These are phyloP conservation scores for Julus scandinavius DNA, from an alignment of 2,888 invertebrate genomes.

Conservation along the genomic window DNA sequence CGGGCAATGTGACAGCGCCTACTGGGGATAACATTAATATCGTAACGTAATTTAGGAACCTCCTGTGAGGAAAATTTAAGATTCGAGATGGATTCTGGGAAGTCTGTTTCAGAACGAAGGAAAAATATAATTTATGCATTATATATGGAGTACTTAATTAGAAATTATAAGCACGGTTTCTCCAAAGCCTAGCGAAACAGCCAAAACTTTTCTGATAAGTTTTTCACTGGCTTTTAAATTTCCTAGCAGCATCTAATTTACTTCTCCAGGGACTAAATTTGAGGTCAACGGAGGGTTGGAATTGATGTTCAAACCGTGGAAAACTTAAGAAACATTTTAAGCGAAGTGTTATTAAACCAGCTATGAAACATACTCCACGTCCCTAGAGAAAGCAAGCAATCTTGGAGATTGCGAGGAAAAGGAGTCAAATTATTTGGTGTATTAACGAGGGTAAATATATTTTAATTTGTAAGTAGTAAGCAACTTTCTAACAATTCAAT, in stretches of 20 bases:
- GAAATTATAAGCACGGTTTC: background rate
- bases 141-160: background rate
- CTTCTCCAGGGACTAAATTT: background rate
- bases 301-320: background rate
- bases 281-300: background rate
- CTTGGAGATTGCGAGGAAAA: no score
- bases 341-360: background rate
- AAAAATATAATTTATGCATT: constrained; percentile 14
- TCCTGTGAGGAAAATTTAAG: background rate
- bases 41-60: background rate
- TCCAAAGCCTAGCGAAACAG: background rate
- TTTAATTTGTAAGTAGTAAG: no score
- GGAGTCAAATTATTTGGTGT: no score
- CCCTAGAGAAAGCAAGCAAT: no score
- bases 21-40: constrained; percentile 16
- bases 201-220: background rate
- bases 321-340: background rate
- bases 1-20: background rate
- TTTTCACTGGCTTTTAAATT: background rate
- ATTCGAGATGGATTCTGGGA: background rate
- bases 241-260: background rate
- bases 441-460: no score
- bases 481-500: no score
- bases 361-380: background rate
- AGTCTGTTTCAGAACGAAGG: background rate